Base-by-base conservation (phyloP, 2,888 invertebrate genomes). In the Sminthurinus aureus region DNA sequence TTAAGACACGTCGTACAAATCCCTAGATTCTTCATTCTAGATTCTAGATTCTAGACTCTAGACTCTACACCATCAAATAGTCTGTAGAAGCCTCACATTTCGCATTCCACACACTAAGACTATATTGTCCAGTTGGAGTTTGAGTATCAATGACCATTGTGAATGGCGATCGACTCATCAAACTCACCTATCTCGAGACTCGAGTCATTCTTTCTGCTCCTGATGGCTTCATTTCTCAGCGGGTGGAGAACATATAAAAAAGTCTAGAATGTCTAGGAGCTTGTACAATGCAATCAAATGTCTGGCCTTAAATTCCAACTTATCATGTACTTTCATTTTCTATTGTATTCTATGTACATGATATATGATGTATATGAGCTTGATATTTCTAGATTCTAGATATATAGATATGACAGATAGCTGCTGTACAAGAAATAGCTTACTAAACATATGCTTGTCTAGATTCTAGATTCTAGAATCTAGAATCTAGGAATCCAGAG, bases 111-210 rank as follows among this genome's bases (percentile, higher is more conserved):
- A 69, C 20, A 69, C 11, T 69, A 20, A 69, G 9, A 20, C 20
- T 4, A 69, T n/a, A n/a, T n/a, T n/a, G 69, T 22, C 20, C 1
- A n/a, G 64, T 12, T 22, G 74, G 15, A 73, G 74, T n/a, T n/a
- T n/a, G 50, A 18, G 76, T 20, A 76, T 76, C 76, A 76, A 50
- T 76, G 52, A 24, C 52, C 58, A 58, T 76, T 51, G n/a, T 52
- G 22, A 20, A 76, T 76, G 76, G 51, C 51, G 20, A 76, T 76
- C 76, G 52, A 76, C 76, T 76, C 76, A 76, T 76, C 76, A 76
- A 76, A 76, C 58, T 76, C 76, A 75, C 75, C 75, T 75, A 9
- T 74, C 74, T 74, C 9, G 4, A 13, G 66, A 4, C 66, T 66
- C 8, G 38, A 38, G 38, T 38, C 58, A 58, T 18, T 18, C 13